Conservation (phyloP, 1,140 invertebrate species). For the Pogonomyrmex californicus region DNA sequence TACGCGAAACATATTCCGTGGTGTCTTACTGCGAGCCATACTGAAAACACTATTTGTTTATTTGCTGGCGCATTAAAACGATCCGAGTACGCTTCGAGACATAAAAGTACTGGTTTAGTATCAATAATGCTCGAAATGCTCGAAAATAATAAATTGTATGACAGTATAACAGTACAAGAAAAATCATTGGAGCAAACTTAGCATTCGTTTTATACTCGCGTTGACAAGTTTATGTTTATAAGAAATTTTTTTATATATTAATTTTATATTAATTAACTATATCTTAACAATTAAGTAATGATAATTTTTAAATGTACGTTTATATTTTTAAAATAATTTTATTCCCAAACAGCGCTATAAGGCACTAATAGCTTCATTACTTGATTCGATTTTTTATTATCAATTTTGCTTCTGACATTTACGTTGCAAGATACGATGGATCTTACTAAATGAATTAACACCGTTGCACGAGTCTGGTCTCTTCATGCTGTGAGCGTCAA, state of each 20-base stretch:
- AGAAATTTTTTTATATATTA: background rate
- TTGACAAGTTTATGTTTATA: background rate
- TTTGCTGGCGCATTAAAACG: slow-evolving; percentile 12
- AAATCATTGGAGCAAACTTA: background rate
- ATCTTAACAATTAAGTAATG: background rate
- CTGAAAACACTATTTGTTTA: slow-evolving; percentile 28
- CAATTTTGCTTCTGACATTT: slow-evolving; percentile 45
- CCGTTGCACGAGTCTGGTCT: slow-evolving; percentile 16
- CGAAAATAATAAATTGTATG: slow-evolving; percentile 2
- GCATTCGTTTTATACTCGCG: background rate
- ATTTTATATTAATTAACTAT: background rate
- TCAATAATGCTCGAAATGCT: slow-evolving; percentile 3
- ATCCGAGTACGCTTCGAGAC: background rate
- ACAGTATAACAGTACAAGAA: background rate
- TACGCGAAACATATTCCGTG: slow-evolving; percentile 48
- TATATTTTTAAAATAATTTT: background rate
- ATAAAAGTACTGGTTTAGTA: slow-evolving; percentile 12
- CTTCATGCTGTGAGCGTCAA: slow-evolving; percentile 31
- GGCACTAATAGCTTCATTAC: background rate
- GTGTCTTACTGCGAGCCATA: background rate
- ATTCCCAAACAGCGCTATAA: background rate
- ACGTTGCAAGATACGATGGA: slow-evolving; percentile 5
- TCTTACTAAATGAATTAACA: slow-evolving; percentile 11
- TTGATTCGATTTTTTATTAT: background rate
- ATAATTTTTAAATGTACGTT: background rate